Base-by-base conservation (phyloP, 2,888 invertebrate species). In the Oxytorus armatus region DNA sequence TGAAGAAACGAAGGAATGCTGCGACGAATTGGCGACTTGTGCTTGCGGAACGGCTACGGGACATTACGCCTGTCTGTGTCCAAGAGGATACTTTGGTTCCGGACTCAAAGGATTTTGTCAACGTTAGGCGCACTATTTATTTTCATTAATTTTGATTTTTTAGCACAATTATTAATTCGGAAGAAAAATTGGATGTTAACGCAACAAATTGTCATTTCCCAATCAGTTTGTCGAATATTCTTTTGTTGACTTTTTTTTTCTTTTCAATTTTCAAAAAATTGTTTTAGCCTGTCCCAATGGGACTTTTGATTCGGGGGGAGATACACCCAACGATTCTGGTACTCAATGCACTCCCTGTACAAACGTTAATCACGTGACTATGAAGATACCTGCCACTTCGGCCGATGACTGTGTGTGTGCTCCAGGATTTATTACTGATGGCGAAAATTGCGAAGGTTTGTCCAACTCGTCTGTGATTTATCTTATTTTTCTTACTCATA, bases 1-100 rank as follows among this genome's bases (percentile, higher is more conserved):
- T 1, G 86, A 88, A 11, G 76, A 82, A 63, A 75, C 18, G n/a
- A 7, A 18, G 5, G 88, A 91, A 65, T 95, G 95, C 86, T 96
- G 95, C 86, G 94, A 95, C 88, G 86, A 89, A 8, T 92, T 93
- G 75, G 95, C 95, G 0, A 91, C 92, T 11, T 96, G 95, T 87
- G 93, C 94, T 10, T 96, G 96, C 87, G 95, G 95, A 0, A 94
- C 94, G 3, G 93, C 94, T 16, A 95, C 95, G 0, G 96, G 95
- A 0, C 94, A 95, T 85, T 95, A 95, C 86, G 93, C 94, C n/a
- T 96, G 96, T 85, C 90, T 94, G 21, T 96, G 96, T 84, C 92
- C 93, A 47, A 91, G 93, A 2, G 96, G 96, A 10, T 95, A 93
- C 86, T 95, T 94, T 86, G 95, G 95, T 36, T 93, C 93, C 14